Conservation (phyloP, 2,113 vertebrate species). For the Muntiacus muntjak region DNA sequence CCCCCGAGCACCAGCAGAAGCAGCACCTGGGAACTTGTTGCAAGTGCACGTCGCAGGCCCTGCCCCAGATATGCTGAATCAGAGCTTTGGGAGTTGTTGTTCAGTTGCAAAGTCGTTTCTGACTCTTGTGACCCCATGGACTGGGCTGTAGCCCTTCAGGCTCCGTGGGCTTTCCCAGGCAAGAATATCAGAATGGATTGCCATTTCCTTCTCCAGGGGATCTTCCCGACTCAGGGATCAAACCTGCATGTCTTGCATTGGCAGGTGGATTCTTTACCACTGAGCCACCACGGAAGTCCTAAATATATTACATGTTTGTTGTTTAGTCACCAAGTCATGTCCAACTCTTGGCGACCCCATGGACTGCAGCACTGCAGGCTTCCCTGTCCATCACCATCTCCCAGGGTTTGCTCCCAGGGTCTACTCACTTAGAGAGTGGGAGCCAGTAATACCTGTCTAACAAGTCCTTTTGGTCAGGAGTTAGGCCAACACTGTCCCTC, state of each 20-base stretch:
- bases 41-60: background rate
- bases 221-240: background rate
- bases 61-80: background rate
- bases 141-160: background rate
- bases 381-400: background rate
- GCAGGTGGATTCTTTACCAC: background rate
- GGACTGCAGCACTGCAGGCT: background rate
- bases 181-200: background rate
- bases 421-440: background rate
- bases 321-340: background rate
- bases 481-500: background rate
- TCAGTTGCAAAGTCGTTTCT: background rate
- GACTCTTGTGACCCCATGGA: background rate
- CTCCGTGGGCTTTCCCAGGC: background rate
- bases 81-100: background rate
- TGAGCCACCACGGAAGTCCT: background rate
- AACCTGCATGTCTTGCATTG: background rate
- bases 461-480: background rate
- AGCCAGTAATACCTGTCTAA: background rate
- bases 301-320: background rate
- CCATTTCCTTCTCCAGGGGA: background rate
- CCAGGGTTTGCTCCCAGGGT: background rate
- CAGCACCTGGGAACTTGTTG: background rate
- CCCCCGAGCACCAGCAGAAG: background rate
- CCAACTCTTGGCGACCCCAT: background rate